phyloP scores from a whole-genome alignment of 2,888 invertebrate genomes.

The Archaeoteleia sp. region DNA sequence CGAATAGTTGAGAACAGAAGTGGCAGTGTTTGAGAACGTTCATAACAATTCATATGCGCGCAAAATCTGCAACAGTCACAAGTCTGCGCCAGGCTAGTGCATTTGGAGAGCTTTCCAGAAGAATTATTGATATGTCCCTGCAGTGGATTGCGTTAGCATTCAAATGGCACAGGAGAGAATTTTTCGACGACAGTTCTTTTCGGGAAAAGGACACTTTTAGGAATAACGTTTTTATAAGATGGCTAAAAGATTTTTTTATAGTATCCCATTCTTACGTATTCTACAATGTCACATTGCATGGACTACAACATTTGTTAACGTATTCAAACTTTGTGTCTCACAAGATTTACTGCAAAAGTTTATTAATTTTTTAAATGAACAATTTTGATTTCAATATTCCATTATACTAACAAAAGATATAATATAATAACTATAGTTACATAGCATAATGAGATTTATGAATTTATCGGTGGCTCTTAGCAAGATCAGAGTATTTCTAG shows the following conservation, averaged over 20 bases:
- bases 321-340: too few relatives aligned
- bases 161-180: constrained; percentile 27
- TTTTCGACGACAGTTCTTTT: constrained; percentile 19
- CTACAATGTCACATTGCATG: too few relatives aligned
- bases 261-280: too few relatives aligned
- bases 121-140: constrained; percentile 41
- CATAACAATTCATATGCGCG: constrained; percentile 45
- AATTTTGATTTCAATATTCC: too few relatives aligned
- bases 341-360: too few relatives aligned
- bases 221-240: constrained; percentile 28
- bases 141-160: constrained; percentile 31
- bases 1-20: constrained; percentile 42
- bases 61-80: constrained; percentile 43
- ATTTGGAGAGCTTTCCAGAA: constrained; percentile 40
- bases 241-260: constrained; percentile 27
- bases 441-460: too few relatives aligned
- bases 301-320: too few relatives aligned
- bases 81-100: constrained; percentile 20
- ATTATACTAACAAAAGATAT: too few relatives aligned
- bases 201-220: constrained; percentile 21
- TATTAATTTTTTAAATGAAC: too few relatives aligned
- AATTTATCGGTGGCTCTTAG: too few relatives aligned
- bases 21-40: constrained; percentile 40
- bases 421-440: too few relatives aligned
- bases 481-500: too few relatives aligned